These are phyloP conservation scores for Enhydra lutris DNA, from an alignment of 2,113 vertebrate genomes.

Conservation along the genomic window DNA sequence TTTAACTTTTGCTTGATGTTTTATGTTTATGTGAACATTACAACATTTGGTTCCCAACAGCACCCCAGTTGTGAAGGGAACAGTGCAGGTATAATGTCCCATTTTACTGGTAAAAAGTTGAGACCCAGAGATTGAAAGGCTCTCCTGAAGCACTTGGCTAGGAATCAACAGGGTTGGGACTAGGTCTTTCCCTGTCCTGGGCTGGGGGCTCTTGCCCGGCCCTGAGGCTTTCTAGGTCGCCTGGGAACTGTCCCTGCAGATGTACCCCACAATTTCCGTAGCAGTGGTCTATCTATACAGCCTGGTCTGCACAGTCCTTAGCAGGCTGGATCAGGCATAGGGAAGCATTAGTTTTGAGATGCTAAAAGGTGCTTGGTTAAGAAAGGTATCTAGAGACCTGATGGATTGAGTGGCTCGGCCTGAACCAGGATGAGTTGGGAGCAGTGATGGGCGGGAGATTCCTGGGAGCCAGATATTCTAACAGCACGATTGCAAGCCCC, in stretches of 20 bases:
- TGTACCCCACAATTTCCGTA: background rate
- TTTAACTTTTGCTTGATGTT: background rate
- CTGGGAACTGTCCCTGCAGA: background rate
- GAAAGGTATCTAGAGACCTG: background rate
- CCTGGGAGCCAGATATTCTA: background rate
- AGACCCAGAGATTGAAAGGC: background rate
- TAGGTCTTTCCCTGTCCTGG: background rate
- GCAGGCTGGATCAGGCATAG: background rate
- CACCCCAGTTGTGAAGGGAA: background rate
- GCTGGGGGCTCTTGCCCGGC: background rate
- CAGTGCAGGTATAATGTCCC: background rate
- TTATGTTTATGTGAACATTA: background rate
- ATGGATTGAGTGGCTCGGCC: background rate
- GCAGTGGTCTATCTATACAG: background rate
- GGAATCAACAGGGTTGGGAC: rapidly evolving
- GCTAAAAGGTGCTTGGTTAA: background rate
- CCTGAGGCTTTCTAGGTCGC: background rate
- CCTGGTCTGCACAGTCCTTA: background rate
- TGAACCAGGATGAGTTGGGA: background rate
- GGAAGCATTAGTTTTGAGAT: background rate
- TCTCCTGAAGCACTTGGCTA: background rate
- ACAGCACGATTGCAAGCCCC: background rate
- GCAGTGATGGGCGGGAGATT: background rate
- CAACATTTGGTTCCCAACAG: background rate
- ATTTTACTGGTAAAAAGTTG: background rate